Percentiles rank a stretch among this genome's conserved stretches.
These are phyloP conservation scores for Drosophila monieri DNA, from an alignment of 2,888 invertebrate species.

Conservation along the genomic window DNA sequence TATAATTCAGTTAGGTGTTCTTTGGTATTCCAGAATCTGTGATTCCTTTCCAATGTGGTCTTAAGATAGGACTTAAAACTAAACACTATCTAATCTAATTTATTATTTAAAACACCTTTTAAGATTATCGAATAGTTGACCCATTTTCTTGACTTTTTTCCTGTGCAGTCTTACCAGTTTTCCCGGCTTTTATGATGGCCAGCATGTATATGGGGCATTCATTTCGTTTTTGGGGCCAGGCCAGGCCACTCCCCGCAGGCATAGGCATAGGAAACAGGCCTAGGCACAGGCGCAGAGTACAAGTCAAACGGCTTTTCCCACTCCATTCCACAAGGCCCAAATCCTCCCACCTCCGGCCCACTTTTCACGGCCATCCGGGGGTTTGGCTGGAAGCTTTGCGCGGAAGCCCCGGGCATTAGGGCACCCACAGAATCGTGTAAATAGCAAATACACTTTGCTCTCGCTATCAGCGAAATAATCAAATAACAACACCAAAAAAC, in stretches of 20 bases:
- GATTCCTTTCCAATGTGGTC: no score
- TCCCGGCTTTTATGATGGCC: conserved; percentile 41
- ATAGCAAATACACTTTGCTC: conserved; percentile 50
- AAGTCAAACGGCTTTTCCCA: conserved; percentile 63
- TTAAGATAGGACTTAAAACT: no score
- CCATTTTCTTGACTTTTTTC: conserved; percentile 13
- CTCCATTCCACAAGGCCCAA: conserved; percentile 13
- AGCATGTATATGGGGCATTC: conserved; percentile 53
- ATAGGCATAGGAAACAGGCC: not conserved
- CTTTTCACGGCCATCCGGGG: conserved; percentile 65
- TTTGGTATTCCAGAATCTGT: not conserved
- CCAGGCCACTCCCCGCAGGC: conserved; percentile 44
- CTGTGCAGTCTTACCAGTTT: conserved; percentile 36
- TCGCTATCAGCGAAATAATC: conserved; percentile 62
- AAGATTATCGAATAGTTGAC: conserved; percentile 18
- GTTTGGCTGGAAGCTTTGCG: conserved; percentile 36
- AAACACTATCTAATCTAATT: not conserved
- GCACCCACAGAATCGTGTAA: conserved; percentile 52
- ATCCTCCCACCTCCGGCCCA: conserved; percentile 26
- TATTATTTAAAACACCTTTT: not conserved
- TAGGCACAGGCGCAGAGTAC: conserved; percentile 12
- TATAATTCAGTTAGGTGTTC: not conserved
- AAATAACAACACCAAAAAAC: conserved; percentile 32
- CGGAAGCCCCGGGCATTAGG: conserved; percentile 61
- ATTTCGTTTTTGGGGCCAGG: conserved; percentile 26